Base-by-base conservation (phyloP, 1,140 invertebrate species). In the Pararge aegeria region DNA sequence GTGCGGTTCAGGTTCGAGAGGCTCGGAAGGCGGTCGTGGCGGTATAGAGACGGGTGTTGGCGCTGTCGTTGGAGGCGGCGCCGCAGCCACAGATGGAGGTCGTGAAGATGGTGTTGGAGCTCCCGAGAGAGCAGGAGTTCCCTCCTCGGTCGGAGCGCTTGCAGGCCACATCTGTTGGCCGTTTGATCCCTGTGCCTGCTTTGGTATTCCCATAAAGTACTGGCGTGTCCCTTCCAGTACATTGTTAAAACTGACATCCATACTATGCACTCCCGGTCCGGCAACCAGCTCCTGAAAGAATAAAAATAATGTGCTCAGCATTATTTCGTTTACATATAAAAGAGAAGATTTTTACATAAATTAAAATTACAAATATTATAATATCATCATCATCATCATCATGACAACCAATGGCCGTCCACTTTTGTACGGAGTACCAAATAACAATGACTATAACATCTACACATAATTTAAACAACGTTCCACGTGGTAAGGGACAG, bases 211-310 rank as follows among this genome's bases (percentile, higher is more conserved):
- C 91, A 95, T 93, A 89, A 95, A 95, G 90, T 94, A 95, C 91
- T 94, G 94, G 78, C 94, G 93, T 83, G 93, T 94, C 87, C 93
- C 94, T 92, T 95, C 94, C 92, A 95, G 90, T 90, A 94, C 93
- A 92, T 95, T 94, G 80, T 93, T 94, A 84, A 94, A 94, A 89
- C 92, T 93, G 81, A 93, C 92, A 92, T 95, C 94, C 94, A 95
- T 95, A 77, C 74, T 89, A 77, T 52, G 75, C 68, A 58, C 61
- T 70, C 71, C 72, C 65, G 64, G 67, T 68, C 62, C 67, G 49
- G 50, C 70, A 54, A 66, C 67, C 75, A 71, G 68, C 70, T 69
- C 76, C 86, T 87, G 77, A 62, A 84, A 87, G 68, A 10, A 63
- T 71, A 34, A 60, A 52, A 44, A 55, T 21, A 64, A 4, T 1